Base-by-base conservation (phyloP, 2,888 invertebrate species). In the Acrocyrtus sp. region DNA sequence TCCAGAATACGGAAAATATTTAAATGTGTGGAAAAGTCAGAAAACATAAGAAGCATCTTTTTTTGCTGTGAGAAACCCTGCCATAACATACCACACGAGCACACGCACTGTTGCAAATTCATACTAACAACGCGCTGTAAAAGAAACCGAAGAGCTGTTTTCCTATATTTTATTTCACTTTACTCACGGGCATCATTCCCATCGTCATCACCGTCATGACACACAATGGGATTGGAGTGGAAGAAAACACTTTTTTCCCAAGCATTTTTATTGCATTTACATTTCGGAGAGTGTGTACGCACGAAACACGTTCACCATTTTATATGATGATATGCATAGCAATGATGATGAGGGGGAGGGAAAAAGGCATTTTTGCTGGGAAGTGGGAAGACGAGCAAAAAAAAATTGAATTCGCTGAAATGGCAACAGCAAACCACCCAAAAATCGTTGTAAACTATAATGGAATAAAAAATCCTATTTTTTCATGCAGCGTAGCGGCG, bases 261-360 rank as follows among this genome's bases (percentile, higher is more conserved):
- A 48, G 34, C 48, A 50, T 47, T n/a, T 48, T 60, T 60, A 48
- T 60, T 34, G 17, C 19, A 21, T 27, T 34, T 39, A 34, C 39
- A 48, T 61, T 61, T 50, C 24, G 29, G 6, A 34, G 34, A 34
- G 34, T 34, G 12, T 34, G 34, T 12, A 34, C 34, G 34, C 5
- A 34, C 34, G 6, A 34, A n/a, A 34, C 34, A 34, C 34, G n/a
- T n/a, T n/a, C n/a, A n/a, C n/a, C n/a, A n/a, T n/a, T n/a, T n/a
- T n/a, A n/a, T n/a, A n/a, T n/a, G n/a, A n/a, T 34, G 34, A 34
- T 34, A 34, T 34, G 34, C 34, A 34, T 34, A 8, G 34, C 34
- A 12, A 34, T 8, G 34, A 34, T 34, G n/a, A 34, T 34, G 34
- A 34, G 34, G 12, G 34, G 5, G 34, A 12, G 6, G 34, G n/a